A percentile compares a stretch with the other conserved stretches of the same genome.
phyloP scores from a whole-genome alignment of 2,888 invertebrate species.

The Chrysodeixis includens region DNA sequence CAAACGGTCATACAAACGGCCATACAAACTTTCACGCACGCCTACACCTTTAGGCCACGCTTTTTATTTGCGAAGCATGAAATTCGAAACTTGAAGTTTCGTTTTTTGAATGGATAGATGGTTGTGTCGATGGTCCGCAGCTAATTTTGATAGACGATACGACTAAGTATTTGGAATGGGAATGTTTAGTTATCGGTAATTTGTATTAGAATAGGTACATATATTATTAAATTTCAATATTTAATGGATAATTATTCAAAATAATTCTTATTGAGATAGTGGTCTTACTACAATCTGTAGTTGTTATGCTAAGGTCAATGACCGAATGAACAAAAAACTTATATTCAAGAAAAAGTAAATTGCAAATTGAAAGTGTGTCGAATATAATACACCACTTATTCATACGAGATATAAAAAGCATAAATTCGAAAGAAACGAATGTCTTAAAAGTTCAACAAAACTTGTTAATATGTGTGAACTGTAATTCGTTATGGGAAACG shows the following conservation, averaged over 20 bases:
- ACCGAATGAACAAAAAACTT: background rate
- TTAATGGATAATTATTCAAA: no score
- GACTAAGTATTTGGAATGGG: no score
- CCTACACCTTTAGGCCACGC: conserved; percentile 59
- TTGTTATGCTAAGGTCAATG: background rate
- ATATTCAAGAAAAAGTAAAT: background rate
- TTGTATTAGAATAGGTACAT: no score
- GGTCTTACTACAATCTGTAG: no score
- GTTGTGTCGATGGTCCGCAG: background rate
- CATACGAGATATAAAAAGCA: background rate
- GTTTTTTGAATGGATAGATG: conserved; percentile 20
- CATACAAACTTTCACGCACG: conserved; percentile 73
- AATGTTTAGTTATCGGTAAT: no score
- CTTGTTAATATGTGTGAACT: conserved; percentile 52
- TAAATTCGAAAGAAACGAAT: conserved; percentile 20
- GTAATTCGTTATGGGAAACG: conserved; percentile 54
- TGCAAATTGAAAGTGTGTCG: conserved; percentile 2
- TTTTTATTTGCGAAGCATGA: conserved; percentile 43
- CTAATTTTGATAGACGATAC: background rate
- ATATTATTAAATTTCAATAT: no score
- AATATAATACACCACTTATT: background rate
- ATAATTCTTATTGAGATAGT: no score
- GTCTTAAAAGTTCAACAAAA: conserved; percentile 34
- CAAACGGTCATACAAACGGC: no score
- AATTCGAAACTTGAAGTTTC: conserved; percentile 37